Percentiles rank a stretch among this genome's conserved stretches.
Evolutionary conservation across 1,140 invertebrate species (phyloP).

Genomic region (Lepidurus arcticus): DNA sequence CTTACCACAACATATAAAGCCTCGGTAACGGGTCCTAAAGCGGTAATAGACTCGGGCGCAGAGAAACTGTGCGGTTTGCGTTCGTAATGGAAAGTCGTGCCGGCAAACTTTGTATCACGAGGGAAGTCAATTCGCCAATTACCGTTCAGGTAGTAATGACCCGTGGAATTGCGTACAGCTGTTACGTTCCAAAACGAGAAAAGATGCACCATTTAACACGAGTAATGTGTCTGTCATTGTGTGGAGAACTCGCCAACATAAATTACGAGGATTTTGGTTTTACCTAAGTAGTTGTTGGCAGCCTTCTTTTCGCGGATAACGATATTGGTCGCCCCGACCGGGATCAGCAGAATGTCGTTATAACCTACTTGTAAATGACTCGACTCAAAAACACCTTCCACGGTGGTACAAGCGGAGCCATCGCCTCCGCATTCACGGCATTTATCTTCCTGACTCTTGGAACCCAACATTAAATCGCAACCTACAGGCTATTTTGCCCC

Average conservation of each 20-base stretch:
- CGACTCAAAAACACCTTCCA: slow-evolving; percentile 66
- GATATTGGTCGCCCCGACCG: slow-evolving; percentile 89
- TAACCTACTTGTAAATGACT: slow-evolving; percentile 80
- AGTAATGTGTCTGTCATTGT: background rate
- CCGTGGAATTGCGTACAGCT: slow-evolving; percentile 76
- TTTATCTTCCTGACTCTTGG: slow-evolving; percentile 75
- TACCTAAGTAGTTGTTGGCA: slow-evolving; percentile 92
- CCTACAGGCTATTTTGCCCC: slow-evolving; percentile 66
- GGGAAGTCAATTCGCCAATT: slow-evolving; percentile 90
- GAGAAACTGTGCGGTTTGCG: slow-evolving; percentile 69
- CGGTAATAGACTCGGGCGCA: slow-evolving; percentile 72
- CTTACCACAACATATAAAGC: slow-evolving; percentile 77
- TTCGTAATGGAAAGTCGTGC: slow-evolving; percentile 80
- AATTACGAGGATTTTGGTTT: slow-evolving; percentile 36
- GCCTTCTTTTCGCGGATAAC: slow-evolving; percentile 67
- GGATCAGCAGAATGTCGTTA: slow-evolving; percentile 86
- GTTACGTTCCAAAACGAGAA: slow-evolving; percentile 32
- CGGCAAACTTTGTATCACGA: slow-evolving; percentile 66
- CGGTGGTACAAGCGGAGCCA: slow-evolving; percentile 76
- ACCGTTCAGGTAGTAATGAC: slow-evolving; percentile 86
- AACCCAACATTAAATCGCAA: slow-evolving; percentile 92
- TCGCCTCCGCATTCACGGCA: slow-evolving; percentile 91
- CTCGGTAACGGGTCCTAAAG: slow-evolving; percentile 79
- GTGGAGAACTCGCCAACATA: background rate
- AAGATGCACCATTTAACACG: background rate